Conservation (phyloP, 2,888 invertebrate genomes). For the Polyommatus icarus region DNA sequence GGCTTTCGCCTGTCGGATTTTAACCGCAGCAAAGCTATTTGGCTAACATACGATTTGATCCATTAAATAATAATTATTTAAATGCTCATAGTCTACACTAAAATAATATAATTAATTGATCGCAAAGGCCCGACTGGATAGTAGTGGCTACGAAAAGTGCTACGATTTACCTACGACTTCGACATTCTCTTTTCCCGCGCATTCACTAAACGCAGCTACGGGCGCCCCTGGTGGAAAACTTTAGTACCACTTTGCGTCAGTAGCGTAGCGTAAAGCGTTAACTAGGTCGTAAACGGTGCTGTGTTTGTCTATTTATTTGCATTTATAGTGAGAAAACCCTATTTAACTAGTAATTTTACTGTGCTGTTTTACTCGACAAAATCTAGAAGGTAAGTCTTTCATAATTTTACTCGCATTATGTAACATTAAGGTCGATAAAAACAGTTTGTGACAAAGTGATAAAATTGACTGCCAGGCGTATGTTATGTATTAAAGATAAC, state of each 20-base stretch:
- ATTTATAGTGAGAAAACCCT: constrained; percentile 35
- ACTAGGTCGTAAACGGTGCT: constrained; percentile 52
- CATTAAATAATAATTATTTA: too few relatives aligned
- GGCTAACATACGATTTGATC: too few relatives aligned
- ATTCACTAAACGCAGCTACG: constrained; percentile 34
- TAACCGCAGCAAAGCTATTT: too few relatives aligned
- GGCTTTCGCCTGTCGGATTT: too few relatives aligned
- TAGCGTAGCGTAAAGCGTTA: constrained; percentile 44
- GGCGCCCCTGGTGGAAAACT: constrained; percentile 51
- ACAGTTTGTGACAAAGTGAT: constrained; percentile 50
- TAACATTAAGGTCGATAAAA: constrained; percentile 52
- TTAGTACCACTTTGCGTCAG: constrained; percentile 59
- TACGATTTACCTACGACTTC: background rate
- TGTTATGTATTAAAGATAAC: constrained; percentile 30
- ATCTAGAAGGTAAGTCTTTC: constrained; percentile 57
- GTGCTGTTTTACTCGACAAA: constrained; percentile 28
- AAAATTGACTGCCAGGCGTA: constrained; percentile 1
- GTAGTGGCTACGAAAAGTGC: constrained; percentile 6
- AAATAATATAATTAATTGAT: background rate
- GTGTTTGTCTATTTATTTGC: constrained; percentile 50
- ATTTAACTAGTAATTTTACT: background rate
- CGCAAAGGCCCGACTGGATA: background rate
- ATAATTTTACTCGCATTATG: constrained; percentile 54
- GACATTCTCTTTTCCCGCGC: constrained; percentile 42
- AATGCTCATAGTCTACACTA: too few relatives aligned